A percentile compares a stretch with the other conserved stretches of the same genome.
phyloP scores from a whole-genome alignment of 2,113 vertebrate genomes.

The Nothobranchius furzeri region DNA sequence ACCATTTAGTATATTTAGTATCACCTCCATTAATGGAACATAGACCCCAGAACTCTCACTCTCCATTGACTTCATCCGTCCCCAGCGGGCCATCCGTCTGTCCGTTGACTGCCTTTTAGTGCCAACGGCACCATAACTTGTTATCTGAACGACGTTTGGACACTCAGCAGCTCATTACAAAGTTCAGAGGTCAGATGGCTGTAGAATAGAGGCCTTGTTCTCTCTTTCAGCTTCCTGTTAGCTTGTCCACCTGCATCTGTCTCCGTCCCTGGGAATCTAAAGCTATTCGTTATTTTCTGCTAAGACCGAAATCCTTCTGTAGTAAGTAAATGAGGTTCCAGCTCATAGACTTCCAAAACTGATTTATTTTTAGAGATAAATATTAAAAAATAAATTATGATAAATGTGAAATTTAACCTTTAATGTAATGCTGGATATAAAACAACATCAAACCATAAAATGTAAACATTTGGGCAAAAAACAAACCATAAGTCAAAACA shows the following conservation, averaged over 20 bases:
- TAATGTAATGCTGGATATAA: too few relatives aligned
- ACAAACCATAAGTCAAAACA: too few relatives aligned
- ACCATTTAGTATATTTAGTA: conserved; percentile 72
- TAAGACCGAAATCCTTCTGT: neutral
- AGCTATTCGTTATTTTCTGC: neutral
- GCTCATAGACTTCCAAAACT: too few relatives aligned
- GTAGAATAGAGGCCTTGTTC: conserved; percentile 52
- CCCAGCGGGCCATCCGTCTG: conserved; percentile 69
- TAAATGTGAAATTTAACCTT: too few relatives aligned
- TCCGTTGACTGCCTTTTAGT: conserved; percentile 74
- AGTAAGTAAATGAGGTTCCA: neutral
- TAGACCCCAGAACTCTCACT: conserved; percentile 53
- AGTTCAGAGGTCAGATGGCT: conserved; percentile 63
- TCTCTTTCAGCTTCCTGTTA: conserved; percentile 3
- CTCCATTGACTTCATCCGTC: conserved; percentile 66
- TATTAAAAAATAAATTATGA: too few relatives aligned
- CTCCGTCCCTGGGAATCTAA: neutral
- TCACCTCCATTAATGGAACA: conserved; percentile 68
- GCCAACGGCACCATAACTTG: conserved; percentile 68
- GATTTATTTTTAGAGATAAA: too few relatives aligned
- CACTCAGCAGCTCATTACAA: conserved; percentile 62
- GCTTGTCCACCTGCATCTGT: conserved; percentile 32
- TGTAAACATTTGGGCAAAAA: too few relatives aligned
- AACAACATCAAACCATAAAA: too few relatives aligned
- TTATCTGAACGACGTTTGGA: conserved; percentile 66